Conservation (phyloP, 2,797 vertebrate species). For the Tenualosa thibaudeaui region DNA sequence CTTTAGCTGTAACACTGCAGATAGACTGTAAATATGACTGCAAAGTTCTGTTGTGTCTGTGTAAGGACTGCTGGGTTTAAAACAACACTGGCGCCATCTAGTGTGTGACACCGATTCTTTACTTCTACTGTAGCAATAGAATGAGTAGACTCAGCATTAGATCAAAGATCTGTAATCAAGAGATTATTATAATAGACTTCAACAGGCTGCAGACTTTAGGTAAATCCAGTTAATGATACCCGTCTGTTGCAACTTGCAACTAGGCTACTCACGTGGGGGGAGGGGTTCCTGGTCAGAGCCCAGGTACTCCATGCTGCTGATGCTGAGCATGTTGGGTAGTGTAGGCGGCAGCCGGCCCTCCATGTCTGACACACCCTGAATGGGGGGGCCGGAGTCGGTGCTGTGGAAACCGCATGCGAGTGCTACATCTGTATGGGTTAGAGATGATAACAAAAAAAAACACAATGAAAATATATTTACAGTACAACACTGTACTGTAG, state of each 20-base stretch:
- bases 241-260: constrained; percentile 33
- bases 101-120: constrained; percentile 22
- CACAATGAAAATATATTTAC: background rate
- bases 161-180: background rate
- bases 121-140: background rate
- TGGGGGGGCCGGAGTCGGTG: constrained; percentile 66
- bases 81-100: constrained; percentile 54
- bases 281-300: constrained; percentile 73
- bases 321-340: constrained; percentile 67
- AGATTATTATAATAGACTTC: constrained; percentile 11
- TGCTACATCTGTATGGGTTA: constrained; percentile 69
- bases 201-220: background rate
- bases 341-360: constrained; percentile 66
- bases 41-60: background rate
- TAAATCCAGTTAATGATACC: background rate
- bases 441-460: background rate
- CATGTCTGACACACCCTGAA: constrained; percentile 70
- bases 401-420: constrained; percentile 73
- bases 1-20: constrained; percentile 42
- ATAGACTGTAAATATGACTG: background rate
- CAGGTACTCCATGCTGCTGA: constrained; percentile 79
- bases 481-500: too few species aligned
- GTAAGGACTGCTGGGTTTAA: background rate
- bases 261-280: constrained; percentile 58
- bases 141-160: background rate